Evolutionary conservation across 2,888 invertebrate species (phyloP).

Genomic region (Prosopocoilus inquinatus): DNA sequence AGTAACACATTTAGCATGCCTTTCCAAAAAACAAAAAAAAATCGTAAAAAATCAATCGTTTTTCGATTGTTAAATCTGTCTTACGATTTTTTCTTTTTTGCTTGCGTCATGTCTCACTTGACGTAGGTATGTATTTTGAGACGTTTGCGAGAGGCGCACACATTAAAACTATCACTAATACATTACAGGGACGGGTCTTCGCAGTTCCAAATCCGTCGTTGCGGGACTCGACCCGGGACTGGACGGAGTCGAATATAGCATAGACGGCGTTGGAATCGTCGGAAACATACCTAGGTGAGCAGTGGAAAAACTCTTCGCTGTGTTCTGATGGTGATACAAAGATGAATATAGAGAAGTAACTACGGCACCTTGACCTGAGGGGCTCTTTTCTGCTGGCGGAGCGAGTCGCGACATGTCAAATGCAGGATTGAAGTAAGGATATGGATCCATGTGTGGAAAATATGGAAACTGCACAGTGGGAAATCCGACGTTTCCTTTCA

Average conservation of each 20-base stretch:
- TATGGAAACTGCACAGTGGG: conserved; percentile 65
- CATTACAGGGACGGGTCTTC: conserved; percentile 71
- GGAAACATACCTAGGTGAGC: conserved; percentile 56
- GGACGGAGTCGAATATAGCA: conserved; percentile 48
- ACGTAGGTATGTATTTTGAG: background rate
- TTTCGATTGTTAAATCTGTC: background rate
- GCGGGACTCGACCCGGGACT: conserved; percentile 50
- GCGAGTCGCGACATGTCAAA: conserved; percentile 51
- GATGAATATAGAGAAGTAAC: conserved; percentile 70
- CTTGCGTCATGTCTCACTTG: too few relatives aligned
- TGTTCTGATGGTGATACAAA: conserved; percentile 56
- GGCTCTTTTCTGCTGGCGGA: conserved; percentile 34
- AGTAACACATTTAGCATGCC: conserved; percentile 18
- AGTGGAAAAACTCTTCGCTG: conserved; percentile 55
- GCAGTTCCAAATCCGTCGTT: conserved; percentile 53
- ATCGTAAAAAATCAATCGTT: too few relatives aligned
- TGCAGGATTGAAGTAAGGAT: conserved; percentile 77
- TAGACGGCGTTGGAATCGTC: conserved; percentile 46
- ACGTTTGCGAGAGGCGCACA: background rate
- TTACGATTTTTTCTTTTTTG: too few relatives aligned
- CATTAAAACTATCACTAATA: conserved; percentile 53
- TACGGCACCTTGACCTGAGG: conserved; percentile 55
- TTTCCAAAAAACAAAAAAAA: too few relatives aligned
- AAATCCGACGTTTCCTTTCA: conserved; percentile 52
- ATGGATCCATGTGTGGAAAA: conserved; percentile 62